These are phyloP conservation scores for Lacanobia wlatinum DNA, from an alignment of 2,888 invertebrate species.

Conservation along the genomic window DNA sequence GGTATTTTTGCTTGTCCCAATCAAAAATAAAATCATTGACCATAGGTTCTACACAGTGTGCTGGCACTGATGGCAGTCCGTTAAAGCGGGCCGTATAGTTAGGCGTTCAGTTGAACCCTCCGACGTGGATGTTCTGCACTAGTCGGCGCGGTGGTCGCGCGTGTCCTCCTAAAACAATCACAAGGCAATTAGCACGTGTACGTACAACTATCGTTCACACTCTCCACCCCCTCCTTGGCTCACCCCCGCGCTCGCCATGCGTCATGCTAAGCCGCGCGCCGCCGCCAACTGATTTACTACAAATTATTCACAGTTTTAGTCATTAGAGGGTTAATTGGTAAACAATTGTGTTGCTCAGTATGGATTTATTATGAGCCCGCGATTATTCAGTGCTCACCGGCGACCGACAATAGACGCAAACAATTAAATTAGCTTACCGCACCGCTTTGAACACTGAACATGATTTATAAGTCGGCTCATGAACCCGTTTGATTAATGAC, in stretches of 20 bases:
- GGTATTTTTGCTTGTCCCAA: too few species aligned
- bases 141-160: not conserved
- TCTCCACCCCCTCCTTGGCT: not conserved
- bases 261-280: slow-evolving; percentile 57
- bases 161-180: slow-evolving; percentile 57
- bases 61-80: too few species aligned
- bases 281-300: slow-evolving; percentile 59
- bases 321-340: slow-evolving; percentile 63
- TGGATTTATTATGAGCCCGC: slow-evolving; percentile 62
- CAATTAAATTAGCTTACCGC: slow-evolving; percentile 34
- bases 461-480: slow-evolving; percentile 43
- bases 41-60: too few species aligned
- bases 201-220: slow-evolving; percentile 46
- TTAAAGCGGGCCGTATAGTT: too few species aligned
- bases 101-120: too few species aligned
- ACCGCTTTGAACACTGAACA: slow-evolving; percentile 34
- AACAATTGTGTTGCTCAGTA: slow-evolving; percentile 61
- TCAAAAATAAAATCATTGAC: too few species aligned
- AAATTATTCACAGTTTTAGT: slow-evolving; percentile 68
- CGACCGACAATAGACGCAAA: slow-evolving; percentile 20
- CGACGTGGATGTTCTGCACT: slow-evolving; percentile 4
- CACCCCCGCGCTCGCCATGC: slow-evolving; percentile 31
- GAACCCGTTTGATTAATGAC: slow-evolving; percentile 47
- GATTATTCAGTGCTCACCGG: slow-evolving; percentile 47
- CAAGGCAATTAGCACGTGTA: slow-evolving; percentile 64